phyloP scores from a whole-genome alignment of 2,113 vertebrate genomes.

The Pelodiscus sinensis region DNA sequence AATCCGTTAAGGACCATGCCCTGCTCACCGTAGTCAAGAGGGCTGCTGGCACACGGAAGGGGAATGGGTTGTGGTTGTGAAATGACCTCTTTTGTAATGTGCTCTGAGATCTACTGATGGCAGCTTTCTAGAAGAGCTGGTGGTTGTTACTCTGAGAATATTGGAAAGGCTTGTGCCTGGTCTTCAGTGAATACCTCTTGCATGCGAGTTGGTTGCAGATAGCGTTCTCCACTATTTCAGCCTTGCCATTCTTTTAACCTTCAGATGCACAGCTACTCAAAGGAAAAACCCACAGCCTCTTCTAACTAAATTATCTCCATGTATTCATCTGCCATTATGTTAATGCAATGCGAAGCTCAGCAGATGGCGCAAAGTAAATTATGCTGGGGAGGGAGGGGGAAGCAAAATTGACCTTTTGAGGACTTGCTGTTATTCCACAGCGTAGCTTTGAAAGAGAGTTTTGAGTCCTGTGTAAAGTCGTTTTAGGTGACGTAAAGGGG shows the following conservation, averaged over 20 bases:
- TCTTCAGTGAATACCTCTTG: not conserved
- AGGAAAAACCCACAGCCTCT: slow-evolving; percentile 66
- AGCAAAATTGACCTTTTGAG: slow-evolving; percentile 79
- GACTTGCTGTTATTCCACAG: slow-evolving; percentile 70
- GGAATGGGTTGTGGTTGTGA: not conserved
- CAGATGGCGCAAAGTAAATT: slow-evolving; percentile 84
- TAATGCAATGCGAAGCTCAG: slow-evolving; percentile 76
- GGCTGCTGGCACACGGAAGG: not conserved
- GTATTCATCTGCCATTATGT: slow-evolving; percentile 82
- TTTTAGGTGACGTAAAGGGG: slow-evolving; percentile 45
- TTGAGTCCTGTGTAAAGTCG: slow-evolving; percentile 33
- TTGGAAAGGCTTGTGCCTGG: not conserved
- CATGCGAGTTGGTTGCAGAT: not conserved
- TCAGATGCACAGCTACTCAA: slow-evolving; percentile 60
- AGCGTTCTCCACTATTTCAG: slow-evolving; percentile 22
- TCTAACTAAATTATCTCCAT: slow-evolving; percentile 79
- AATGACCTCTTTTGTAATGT: not conserved
- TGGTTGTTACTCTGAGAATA: not conserved
- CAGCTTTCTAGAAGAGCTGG: fast-evolving
- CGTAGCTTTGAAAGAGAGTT: slow-evolving; percentile 67
- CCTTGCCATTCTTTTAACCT: slow-evolving; percentile 78
- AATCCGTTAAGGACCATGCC: not conserved
- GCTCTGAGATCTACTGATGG: fast-evolving
- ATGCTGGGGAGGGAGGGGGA: slow-evolving; percentile 59
- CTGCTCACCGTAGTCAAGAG: not conserved